Percentiles rank a stretch among this genome's conserved stretches.
phyloP scores from a whole-genome alignment of 2,797 vertebrate species.

The Craterocephalus amniculus region DNA sequence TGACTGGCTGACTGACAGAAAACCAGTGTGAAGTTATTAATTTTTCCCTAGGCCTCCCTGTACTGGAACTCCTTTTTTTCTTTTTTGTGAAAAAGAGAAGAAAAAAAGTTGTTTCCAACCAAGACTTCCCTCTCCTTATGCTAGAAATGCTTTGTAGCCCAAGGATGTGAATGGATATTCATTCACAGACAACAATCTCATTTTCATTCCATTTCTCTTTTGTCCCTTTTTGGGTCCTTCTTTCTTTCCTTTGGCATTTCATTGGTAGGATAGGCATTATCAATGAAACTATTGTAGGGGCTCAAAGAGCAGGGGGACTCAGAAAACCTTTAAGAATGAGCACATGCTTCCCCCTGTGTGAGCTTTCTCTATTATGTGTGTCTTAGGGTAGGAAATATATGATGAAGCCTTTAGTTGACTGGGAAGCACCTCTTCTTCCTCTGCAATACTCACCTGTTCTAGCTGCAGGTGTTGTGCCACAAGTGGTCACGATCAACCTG shows the following conservation, averaged over 20 bases:
- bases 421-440: slow-evolving; percentile 59
- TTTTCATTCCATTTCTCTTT: slow-evolving; percentile 44
- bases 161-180: slow-evolving; percentile 22
- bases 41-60: not conserved
- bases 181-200: slow-evolving; percentile 20
- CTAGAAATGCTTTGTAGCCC: slow-evolving; percentile 20
- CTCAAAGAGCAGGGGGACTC: slow-evolving; percentile 67
- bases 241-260: slow-evolving; percentile 48
- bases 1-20: slow-evolving; percentile 28
- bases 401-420: slow-evolving; percentile 54
- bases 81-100: slow-evolving; percentile 11
- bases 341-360: slow-evolving; percentile 64
- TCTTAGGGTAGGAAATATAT: slow-evolving; percentile 30
- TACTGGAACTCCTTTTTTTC: not conserved
- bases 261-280: slow-evolving; percentile 68
- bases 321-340: slow-evolving; percentile 69
- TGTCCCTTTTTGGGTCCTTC: slow-evolving; percentile 38
- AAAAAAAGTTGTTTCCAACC: slow-evolving; percentile 1
- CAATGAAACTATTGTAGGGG: slow-evolving; percentile 70
- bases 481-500: slow-evolving; percentile 26
- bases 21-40: slow-evolving; percentile 32
- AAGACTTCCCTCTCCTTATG: slow-evolving; percentile 20
- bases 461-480: slow-evolving; percentile 56
- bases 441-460: slow-evolving; percentile 50
- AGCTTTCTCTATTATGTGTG: slow-evolving; percentile 37